These are phyloP conservation scores for Mobula hypostoma DNA, from an alignment of 2,113 vertebrate species.

Conservation along the genomic window DNA sequence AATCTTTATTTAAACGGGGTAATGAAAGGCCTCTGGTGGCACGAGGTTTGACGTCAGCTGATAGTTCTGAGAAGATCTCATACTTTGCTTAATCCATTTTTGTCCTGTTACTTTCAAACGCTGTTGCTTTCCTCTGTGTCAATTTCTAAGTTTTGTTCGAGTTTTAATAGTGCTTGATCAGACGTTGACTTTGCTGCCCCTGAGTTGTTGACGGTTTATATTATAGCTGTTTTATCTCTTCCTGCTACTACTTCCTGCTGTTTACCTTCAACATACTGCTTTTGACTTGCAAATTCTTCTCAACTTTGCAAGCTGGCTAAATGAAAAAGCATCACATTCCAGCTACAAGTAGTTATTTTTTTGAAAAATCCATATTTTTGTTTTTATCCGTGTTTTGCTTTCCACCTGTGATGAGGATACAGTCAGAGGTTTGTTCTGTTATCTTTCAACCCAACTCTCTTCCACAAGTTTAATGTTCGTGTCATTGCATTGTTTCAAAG, in stretches of 20 bases:
- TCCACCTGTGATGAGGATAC: not conserved
- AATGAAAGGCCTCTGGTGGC: not conserved
- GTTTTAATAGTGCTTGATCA: not conserved
- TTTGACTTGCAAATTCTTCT: constrained; percentile 16
- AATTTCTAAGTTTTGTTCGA: not conserved
- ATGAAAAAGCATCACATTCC: not conserved
- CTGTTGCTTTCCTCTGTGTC: not conserved
- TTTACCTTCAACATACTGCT: not conserved
- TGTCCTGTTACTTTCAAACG: not conserved
- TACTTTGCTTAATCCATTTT: not conserved
- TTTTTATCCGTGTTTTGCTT: constrained; percentile 11
- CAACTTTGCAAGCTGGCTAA: not conserved
- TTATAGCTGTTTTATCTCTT: not conserved
- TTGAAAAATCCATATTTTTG: not conserved
- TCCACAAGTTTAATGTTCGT: not conserved
- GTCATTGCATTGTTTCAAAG: not conserved
- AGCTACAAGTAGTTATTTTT: not conserved
- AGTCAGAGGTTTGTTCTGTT: not conserved
- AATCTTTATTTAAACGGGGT: not conserved
- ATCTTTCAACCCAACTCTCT: not conserved
- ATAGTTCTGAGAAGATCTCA: not conserved
- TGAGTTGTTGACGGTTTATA: not conserved
- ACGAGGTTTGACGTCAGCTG: not conserved
- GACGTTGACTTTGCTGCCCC: not conserved
- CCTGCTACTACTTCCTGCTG: not conserved